Percentiles rank a stretch among this genome's conserved stretches.
These are phyloP conservation scores for Peromyscus aztecus DNA, from an alignment of 2,797 vertebrate genomes.

Conservation along the genomic window DNA sequence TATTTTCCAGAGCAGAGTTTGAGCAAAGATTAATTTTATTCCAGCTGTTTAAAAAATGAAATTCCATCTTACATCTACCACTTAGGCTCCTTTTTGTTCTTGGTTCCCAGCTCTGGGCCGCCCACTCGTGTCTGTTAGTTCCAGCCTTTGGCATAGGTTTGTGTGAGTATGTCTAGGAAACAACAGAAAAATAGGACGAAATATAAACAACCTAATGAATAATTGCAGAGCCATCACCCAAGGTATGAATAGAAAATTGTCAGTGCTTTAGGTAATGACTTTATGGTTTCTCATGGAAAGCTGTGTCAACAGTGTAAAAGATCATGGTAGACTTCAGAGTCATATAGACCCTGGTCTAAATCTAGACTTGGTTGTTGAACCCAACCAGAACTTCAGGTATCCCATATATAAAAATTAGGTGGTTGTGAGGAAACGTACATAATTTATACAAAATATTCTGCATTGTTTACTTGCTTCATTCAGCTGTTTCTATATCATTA, in stretches of 20 bases:
- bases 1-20: constrained; percentile 53
- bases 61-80: not conserved
- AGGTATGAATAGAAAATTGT: constrained; percentile 55
- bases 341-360: constrained; percentile 13
- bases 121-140: not conserved
- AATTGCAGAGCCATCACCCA: constrained; percentile 2
- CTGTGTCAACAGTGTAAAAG: constrained; percentile 47
- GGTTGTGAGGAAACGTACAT: constrained; percentile 14
- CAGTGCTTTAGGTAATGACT: constrained; percentile 18
- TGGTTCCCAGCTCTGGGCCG: not conserved
- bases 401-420: constrained; percentile 49
- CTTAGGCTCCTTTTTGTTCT: not conserved
- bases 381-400: not conserved
- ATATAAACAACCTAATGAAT: constrained; percentile 16
- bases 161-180: constrained; percentile 23
- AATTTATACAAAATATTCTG: not conserved
- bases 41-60: constrained; percentile 49
- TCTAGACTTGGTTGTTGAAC: constrained; percentile 16
- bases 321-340: not conserved
- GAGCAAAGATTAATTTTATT: constrained; percentile 66
- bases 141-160: constrained; percentile 30
- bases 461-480: constrained; percentile 28
- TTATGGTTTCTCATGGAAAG: constrained; percentile 35
- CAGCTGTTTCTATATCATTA: not conserved
- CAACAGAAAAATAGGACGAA: constrained; percentile 52